Percentiles rank a stretch among this genome's conserved stretches.
Evolutionary conservation across 2,888 invertebrate species (phyloP).

Genomic region (Terebella lapidaria): DNA sequence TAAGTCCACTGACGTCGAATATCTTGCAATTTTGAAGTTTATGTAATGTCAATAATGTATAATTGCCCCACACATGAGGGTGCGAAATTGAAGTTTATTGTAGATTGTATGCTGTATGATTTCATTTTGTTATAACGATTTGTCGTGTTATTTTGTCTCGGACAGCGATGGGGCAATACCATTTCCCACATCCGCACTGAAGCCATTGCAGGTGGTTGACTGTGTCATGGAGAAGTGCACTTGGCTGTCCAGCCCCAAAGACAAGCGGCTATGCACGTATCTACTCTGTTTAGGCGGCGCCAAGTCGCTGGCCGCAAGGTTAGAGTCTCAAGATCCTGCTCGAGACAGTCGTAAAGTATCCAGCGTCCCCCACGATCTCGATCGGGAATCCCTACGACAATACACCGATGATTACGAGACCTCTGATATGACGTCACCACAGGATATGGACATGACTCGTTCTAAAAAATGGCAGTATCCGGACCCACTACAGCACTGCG

Average conservation of each 20-base stretch:
- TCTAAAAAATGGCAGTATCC: slow-evolving; percentile 22
- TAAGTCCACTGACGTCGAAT: too few relatives aligned
- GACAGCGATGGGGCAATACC: too few relatives aligned
- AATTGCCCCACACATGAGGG: too few relatives aligned
- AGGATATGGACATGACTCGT: too few relatives aligned
- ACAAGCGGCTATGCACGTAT: neutral
- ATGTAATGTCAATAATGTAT: too few relatives aligned
- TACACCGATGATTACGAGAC: neutral
- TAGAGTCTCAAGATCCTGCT: neutral
- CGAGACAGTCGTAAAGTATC: neutral
- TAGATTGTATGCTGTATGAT: too few relatives aligned
- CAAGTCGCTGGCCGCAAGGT: neutral
- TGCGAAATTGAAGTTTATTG: too few relatives aligned
- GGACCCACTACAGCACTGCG: slow-evolving; percentile 20
- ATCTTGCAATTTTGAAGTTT: too few relatives aligned
- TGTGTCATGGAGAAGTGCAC: neutral
- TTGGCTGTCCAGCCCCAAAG: neutral
- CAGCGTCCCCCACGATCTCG: neutral
- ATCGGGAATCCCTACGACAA: neutral
- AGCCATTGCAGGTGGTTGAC: neutral
- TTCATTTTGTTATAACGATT: too few relatives aligned
- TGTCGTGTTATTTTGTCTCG: too few relatives aligned
- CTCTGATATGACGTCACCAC: too few relatives aligned
- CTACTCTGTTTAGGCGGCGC: neutral
- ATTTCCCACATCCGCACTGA: too few relatives aligned